Base-by-base conservation (phyloP, 2,888 invertebrate species). In the Drosophila anomalipes region DNA sequence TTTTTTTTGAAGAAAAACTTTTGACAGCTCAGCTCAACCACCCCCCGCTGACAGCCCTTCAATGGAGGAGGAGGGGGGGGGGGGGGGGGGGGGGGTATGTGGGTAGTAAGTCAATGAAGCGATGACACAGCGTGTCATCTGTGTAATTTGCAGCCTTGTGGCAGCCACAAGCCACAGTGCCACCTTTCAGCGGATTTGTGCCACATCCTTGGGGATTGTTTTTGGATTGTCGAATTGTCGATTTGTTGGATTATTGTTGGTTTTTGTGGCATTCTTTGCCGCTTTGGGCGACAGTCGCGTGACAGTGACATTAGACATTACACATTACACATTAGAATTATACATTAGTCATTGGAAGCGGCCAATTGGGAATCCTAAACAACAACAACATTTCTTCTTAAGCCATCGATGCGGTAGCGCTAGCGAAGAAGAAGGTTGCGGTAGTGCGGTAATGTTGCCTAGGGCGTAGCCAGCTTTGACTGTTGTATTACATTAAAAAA, bases 51-150 rank as follows among this genome's bases (percentile, higher is more conserved):
- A 16, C 9, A 22, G 7, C 47, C 7, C 7, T 14, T 37, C 16
- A 37, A 16, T 7, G 22, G 22, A n/a, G 28, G 28, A 28, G 4
- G 22, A 22, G 12, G n/a, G n/a, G 7, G 30, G 0, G 30, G 2
- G 7, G 32, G 33, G 1, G 4, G 4, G 12, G 4, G 33, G 33
- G 33, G 33, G 4, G 0, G 12, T 12, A n/a, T 33, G 12, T 14
- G 14, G 35, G 35, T 35, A 71, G 61, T 57, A 79, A 75, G 86
- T 86, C 86, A 77, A 86, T 84, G 81, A 83, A 67, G 87, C 89
- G 82, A 89, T 88, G 87, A 87, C 87, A 67, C 88, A 87, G 87
- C 87, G 82, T 89, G 88, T 89, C 90, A 89, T 86, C 87, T 77
- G 76, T 79, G 90, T 88, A 87, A 87, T 87, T 87, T 87, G 77